These are phyloP conservation scores for Cenopis cana DNA, from an alignment of 2,888 invertebrate genomes.

Conservation along the genomic window DNA sequence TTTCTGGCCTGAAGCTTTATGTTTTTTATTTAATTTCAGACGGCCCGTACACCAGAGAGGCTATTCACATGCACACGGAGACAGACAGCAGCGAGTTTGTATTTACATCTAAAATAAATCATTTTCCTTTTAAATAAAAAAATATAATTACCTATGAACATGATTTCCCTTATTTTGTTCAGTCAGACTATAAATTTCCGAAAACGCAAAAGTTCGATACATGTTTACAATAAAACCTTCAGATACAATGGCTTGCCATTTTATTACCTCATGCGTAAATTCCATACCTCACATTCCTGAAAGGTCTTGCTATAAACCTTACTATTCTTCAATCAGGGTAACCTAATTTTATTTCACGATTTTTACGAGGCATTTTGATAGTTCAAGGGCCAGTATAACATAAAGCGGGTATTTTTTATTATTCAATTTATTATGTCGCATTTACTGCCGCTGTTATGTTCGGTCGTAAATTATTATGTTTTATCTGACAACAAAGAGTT, in stretches of 20 bases:
- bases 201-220: conserved; percentile 6
- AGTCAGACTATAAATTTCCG: too few relatives aligned
- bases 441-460: conserved; percentile 37
- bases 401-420: conserved; percentile 41
- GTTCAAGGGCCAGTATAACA: conserved; percentile 31
- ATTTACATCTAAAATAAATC: conserved; percentile 16
- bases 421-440: conserved; percentile 44
- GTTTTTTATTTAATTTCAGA: conserved; percentile 21
- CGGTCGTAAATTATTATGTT: conserved; percentile 43
- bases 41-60: conserved; percentile 32
- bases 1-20: not conserved
- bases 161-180: too few relatives aligned
- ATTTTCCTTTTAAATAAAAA: conserved; percentile 1
- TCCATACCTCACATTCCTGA: not conserved
- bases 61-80: conserved; percentile 25
- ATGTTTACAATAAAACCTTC: conserved; percentile 11
- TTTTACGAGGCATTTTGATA: conserved; percentile 39
- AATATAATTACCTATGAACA: too few relatives aligned
- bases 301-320: conserved; percentile 31
- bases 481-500: conserved; percentile 41
- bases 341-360: conserved; percentile 41
- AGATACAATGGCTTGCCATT: conserved; percentile 1
- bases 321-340: conserved; percentile 41
- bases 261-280: not conserved
- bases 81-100: conserved; percentile 15